phyloP scores from a whole-genome alignment of 2,113 vertebrate species.

The Acinonyx jubatus region DNA sequence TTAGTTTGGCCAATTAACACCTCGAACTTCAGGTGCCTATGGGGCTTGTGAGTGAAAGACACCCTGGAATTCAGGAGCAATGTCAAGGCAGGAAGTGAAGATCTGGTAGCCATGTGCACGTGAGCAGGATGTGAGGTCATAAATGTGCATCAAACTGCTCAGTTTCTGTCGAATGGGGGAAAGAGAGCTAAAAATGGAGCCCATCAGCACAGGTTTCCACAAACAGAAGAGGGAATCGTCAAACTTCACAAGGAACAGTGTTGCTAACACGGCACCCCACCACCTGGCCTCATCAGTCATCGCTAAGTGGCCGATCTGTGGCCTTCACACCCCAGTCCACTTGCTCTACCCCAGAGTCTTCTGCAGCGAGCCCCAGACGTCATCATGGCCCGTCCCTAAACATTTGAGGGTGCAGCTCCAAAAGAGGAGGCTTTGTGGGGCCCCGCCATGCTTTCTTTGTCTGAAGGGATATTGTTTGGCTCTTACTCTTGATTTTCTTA shows the following conservation, averaged over 20 bases:
- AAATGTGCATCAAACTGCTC: too few species aligned
- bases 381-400: neutral
- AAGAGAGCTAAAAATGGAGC: neutral
- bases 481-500: neutral
- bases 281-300: too few species aligned
- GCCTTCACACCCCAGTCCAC: neutral
- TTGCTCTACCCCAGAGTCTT: neutral
- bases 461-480: neutral
- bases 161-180: neutral
- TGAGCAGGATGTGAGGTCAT: neutral
- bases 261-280: accelerated
- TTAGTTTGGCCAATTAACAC: neutral
- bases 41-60: neutral
- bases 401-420: accelerated
- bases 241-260: neutral
- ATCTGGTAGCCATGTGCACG: accelerated
- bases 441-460: neutral
- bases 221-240: neutral
- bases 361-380: neutral
- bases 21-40: neutral
- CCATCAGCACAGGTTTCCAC: neutral
- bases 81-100: neutral
- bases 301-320: neutral
- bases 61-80: neutral
- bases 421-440: neutral